Base-by-base conservation (phyloP, 2,888 invertebrate species). In the Ecliptopera silaceata region DNA sequence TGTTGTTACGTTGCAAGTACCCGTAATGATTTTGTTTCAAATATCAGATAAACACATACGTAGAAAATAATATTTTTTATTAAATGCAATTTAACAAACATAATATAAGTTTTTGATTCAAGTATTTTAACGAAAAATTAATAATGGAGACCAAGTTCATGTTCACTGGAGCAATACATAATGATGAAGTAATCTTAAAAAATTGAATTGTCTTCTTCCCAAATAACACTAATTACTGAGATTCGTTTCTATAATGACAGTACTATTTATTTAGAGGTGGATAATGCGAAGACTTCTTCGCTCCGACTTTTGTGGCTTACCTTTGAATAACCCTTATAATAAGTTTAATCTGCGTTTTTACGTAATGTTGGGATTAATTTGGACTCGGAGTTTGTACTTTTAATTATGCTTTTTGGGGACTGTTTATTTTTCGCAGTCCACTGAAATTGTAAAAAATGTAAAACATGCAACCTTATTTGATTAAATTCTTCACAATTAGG, bases 271-370 rank as follows among this genome's bases (percentile, higher is more conserved):
- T 39, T 26, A n/a, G 34, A 43, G 56, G 46, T 51, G 42, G 45
- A 50, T 45, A 56, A 51, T 52, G 39, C 38, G 29, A 44, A 38
- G 52, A 32, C 44, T 51, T 47, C 48, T 52, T 38, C 26, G 57
- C 46, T 29, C 56, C 48, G 52, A 52, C 57, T 57, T 57, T 57
- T 52, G 57, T 48, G 52, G 48, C 52, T 52, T 53, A 58, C 52
- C 48, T 58, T 58, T 39, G 44, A 58, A 53, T 49, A 53, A 44
- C 44, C 53, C 53, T 47, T 58, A 38, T 58, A 49, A 53, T 53
- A 53, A 45, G 53, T 49, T 58, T 53, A 53, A 58, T 53, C 49
- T 18, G 49, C 45, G 58, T 45, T 58, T 57, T 58, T 48, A 41
- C 41, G 45, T 58, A 53, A 53, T 58, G 52, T 43, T 43, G 22